phyloP scores from a whole-genome alignment of 1,140 invertebrate species.

The Drosophila bifasciata region DNA sequence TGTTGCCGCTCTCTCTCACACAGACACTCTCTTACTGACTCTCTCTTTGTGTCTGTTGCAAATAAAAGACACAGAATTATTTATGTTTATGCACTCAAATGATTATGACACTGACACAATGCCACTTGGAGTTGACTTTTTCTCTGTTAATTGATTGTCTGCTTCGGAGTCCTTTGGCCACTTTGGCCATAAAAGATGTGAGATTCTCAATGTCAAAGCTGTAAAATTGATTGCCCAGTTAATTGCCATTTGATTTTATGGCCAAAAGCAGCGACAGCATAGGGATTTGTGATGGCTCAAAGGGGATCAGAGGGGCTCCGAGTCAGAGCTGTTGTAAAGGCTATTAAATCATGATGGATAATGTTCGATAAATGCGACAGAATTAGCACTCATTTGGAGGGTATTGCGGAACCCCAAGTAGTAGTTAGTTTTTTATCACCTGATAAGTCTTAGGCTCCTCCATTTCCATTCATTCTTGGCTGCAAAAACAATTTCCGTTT shows the following conservation, averaged over 20 bases:
- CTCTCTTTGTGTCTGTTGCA: conserved; percentile 3
- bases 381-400: too few species aligned
- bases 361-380: too few species aligned
- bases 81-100: conserved; percentile 47
- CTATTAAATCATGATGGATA: too few species aligned
- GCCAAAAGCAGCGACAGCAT: background rate
- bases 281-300: background rate
- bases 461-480: too few species aligned
- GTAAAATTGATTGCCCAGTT: conserved; percentile 36
- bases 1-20: conserved; percentile 46
- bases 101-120: conserved; percentile 32
- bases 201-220: conserved; percentile 5
- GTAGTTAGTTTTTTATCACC: too few species aligned
- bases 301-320: too few species aligned
- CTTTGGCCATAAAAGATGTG: conserved; percentile 22
- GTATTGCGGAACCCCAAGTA: too few species aligned
- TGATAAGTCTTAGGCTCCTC: too few species aligned
- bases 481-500: too few species aligned
- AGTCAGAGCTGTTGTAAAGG: too few species aligned
- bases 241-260: conserved; percentile 49
- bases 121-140: background rate
- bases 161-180: background rate
- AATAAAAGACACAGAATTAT: conserved; percentile 37
- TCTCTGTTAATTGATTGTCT: conserved; percentile 33
- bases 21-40: background rate